Evolutionary conservation across 2,888 invertebrate species (phyloP), one percentile per base, ranked within the genome.

Genomic region (Drosophila longiperda): DNA sequence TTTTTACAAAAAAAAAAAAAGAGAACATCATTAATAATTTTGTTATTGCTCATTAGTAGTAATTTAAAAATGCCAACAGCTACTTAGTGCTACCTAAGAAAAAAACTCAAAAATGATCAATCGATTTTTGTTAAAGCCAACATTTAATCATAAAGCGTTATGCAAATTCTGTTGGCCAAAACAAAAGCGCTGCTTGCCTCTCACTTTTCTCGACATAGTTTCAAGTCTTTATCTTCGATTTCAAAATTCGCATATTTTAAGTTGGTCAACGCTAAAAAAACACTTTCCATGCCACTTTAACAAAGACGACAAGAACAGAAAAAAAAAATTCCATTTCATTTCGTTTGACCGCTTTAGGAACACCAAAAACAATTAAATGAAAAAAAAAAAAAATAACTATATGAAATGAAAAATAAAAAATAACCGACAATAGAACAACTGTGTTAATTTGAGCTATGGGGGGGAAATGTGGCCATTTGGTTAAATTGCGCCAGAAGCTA

Each of bases 401-500:
- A 61, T 40, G 34, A 53, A 48, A 59, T 33, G 29, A 45, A 23
- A 29, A 1, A 40, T 5, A 8, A 36, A 8, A 36, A 23, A 58
- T 42, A 29, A 53, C 54, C 52, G 33, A 61, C 57, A 55, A 71
- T 71, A 69, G 65, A 66, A 82, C 88, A 84, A 87, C 80, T 84
- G 86, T 84, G 83, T 84, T 84, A 84, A 84, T 85, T 85, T 82
- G 68, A 75, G 69, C 62, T 40, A 48, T 74, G 71, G 58, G 66
- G 70, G 66, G 70, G 57, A 74, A 72, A 68, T 54, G 36, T 70
- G 69, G 42, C 66, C 75, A 80, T 82, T 87, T 85, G 71, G 55
- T 67, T 60, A 82, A 87, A 83, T 85, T 83, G 78, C 83, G 88
- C 70, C 84, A 84, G 85, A 78, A 78, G 81, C 71, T 53, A 88